These are phyloP conservation scores for Diceros bicornis DNA, from an alignment of 2,797 vertebrate genomes.

Conservation along the genomic window DNA sequence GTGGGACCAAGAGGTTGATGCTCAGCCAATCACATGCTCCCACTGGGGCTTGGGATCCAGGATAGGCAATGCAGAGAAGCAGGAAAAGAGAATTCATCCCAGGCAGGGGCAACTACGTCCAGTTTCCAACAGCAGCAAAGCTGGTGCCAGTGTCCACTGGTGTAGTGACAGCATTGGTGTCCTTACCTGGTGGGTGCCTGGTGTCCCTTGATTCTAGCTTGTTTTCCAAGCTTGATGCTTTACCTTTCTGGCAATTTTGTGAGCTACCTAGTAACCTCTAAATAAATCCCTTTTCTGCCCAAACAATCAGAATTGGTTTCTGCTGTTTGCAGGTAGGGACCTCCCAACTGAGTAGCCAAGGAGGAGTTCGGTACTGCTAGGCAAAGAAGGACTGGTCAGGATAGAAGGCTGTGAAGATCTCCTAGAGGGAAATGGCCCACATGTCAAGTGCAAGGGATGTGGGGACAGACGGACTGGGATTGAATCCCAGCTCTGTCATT, in stretches of 20 bases:
- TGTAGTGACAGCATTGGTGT: neutral
- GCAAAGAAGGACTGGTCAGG: neutral
- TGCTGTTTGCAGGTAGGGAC: neutral
- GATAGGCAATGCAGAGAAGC: neutral
- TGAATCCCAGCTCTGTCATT: neutral
- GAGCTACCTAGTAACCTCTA: neutral
- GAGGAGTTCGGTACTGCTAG: neutral
- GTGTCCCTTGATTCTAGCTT: neutral
- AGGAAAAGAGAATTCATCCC: neutral
- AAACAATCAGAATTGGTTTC: neutral
- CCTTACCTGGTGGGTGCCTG: neutral
- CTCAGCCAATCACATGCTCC: neutral
- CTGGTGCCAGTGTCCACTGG: neutral
- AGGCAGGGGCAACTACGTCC: neutral
- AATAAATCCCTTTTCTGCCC: constrained; percentile 1
- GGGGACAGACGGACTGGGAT: neutral
- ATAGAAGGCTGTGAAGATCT: neutral
- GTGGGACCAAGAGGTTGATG: neutral
- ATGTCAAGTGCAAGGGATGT: neutral
- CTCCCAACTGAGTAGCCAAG: neutral
- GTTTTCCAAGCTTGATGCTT: constrained; percentile 8
- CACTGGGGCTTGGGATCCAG: neutral
- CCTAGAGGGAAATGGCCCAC: neutral
- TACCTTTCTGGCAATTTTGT: neutral
- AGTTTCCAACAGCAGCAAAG: neutral